Evolutionary conservation across 2,888 invertebrate genomes (phyloP), one percentile per base, ranked within the genome.

Genomic region (Silvanus unidentatus): DNA sequence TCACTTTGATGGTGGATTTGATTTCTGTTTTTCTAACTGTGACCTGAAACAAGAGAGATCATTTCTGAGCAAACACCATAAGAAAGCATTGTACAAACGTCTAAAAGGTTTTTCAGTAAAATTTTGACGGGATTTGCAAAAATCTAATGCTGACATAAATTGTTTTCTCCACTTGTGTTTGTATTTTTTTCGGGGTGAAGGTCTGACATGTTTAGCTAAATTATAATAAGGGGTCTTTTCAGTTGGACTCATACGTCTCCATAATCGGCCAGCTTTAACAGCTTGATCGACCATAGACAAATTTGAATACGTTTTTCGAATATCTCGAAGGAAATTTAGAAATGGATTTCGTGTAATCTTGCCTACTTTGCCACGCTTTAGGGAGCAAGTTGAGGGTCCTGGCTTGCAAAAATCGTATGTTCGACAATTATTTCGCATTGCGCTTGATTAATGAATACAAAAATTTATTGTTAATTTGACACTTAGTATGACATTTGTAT

Each of bases 1-100:
- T 22, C 22, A 63, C 48, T 62, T 61, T 43, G 54, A 49, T 43
- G 59, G 46, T 39, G 65, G 60, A 52, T 68, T 69, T 34, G 64
- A 62, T 52, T 79, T 80, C 57, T 82, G 78, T 58, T 82, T 83
- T 54, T 82, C 82, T 44, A 83, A 62, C 65, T 83, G 82, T 57
- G 80, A 80, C 54, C 83, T 83, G 75, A 45, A 80, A 80, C 39
- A 59, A 60, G 62, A 53, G 58, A 15, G 30, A 15, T 5, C 16
- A 11, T 5, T 22, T 22, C 8, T 5, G 8, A 22, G 8, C 8
- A 22, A 22, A 22, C 3, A 22, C 22, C 22, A 22, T n/a, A n/a
- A n/a, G n/a, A n/a, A n/a, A n/a, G n/a, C n/a, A n/a, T n/a, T n/a
- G n/a, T n/a, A n/a, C 22, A 22, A 22, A 22, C 22, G 8, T 22